Evolutionary conservation across 2,888 invertebrate genomes (phyloP).

Genomic region (Caenorhabditis auriculariae): DNA sequence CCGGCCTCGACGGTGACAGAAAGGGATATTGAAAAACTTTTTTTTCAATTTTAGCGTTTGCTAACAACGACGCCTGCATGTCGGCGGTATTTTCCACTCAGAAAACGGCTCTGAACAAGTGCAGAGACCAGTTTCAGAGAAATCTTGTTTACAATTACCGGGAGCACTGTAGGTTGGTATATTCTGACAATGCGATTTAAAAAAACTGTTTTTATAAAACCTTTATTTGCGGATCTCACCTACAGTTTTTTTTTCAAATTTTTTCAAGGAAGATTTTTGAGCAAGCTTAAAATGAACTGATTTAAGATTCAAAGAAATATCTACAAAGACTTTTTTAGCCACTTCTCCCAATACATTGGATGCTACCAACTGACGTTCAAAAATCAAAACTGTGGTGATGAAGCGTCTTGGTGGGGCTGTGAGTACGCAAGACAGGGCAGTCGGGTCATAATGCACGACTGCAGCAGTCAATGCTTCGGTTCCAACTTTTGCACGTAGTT

Average conservation of each 20-base stretch:
- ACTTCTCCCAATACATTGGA: constrained; percentile 25
- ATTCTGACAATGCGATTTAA: too few relatives aligned
- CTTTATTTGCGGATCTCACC: too few relatives aligned
- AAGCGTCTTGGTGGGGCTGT: constrained; percentile 44
- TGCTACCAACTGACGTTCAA: constrained; percentile 27
- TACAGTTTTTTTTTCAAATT: too few relatives aligned
- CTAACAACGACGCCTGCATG: constrained; percentile 24
- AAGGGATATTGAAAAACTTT: neutral
- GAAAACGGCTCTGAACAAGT: too few relatives aligned
- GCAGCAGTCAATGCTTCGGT: constrained; percentile 26
- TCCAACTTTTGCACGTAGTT: too few relatives aligned
- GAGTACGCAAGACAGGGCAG: constrained; percentile 43
- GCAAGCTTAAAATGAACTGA: constrained; percentile 16
- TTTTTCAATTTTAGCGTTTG: constrained; percentile 2
- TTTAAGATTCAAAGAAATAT: constrained; percentile 3
- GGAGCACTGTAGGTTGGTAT: too few relatives aligned
- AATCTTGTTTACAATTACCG: too few relatives aligned
- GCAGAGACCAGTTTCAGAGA: too few relatives aligned
- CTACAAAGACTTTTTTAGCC: constrained; percentile 6
- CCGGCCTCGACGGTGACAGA: constrained; percentile 28
- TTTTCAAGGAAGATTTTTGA: constrained; percentile 8
- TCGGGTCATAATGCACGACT: constrained; percentile 22
- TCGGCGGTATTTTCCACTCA: constrained; percentile 9
- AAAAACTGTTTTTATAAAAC: too few relatives aligned
- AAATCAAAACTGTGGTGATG: constrained; percentile 20